These are phyloP conservation scores for Mastacembelus armatus DNA, from an alignment of 2,797 vertebrate genomes.

Conservation along the genomic window DNA sequence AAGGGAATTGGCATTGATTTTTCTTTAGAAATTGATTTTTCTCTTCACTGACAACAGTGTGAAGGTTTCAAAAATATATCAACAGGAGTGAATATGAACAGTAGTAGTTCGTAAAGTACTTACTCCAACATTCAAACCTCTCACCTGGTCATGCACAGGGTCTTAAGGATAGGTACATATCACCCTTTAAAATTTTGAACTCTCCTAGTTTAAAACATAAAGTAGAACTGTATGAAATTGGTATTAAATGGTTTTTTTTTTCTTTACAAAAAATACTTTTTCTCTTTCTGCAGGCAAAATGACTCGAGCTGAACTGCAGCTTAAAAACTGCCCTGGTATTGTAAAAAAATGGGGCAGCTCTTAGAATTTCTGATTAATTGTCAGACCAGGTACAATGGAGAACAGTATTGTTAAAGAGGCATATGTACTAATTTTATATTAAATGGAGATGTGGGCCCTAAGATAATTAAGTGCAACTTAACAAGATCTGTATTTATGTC, in stretches of 20 bases:
- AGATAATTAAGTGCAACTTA: conserved; percentile 17
- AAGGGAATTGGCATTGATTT: conserved; percentile 82
- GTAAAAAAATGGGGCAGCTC: too few relatives aligned
- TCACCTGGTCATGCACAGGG: conserved; percentile 22
- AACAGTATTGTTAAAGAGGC: too few relatives aligned
- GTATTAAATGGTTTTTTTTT: too few relatives aligned
- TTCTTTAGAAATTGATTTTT: conserved; percentile 80
- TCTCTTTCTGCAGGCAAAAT: neutral
- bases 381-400: neutral
- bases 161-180: conserved; percentile 11
- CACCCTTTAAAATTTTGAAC: conserved; percentile 10
- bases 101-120: conserved; percentile 55
- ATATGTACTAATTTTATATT: conserved; percentile 6
- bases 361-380: too few relatives aligned
- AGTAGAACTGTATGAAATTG: neutral
- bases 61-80: conserved; percentile 71
- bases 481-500: conserved; percentile 16
- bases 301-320: neutral
- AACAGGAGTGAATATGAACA: conserved; percentile 69
- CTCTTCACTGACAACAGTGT: conserved; percentile 75
- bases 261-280: neutral
- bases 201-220: conserved; percentile 7
- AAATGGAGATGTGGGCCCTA: too few relatives aligned
- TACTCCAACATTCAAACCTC: conserved; percentile 40
- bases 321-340: neutral